Percentiles rank a stretch among this genome's conserved stretches.
Conservation (phyloP, 2,797 vertebrate genomes). For the Oryzias dopingdopingensis region DNA sequence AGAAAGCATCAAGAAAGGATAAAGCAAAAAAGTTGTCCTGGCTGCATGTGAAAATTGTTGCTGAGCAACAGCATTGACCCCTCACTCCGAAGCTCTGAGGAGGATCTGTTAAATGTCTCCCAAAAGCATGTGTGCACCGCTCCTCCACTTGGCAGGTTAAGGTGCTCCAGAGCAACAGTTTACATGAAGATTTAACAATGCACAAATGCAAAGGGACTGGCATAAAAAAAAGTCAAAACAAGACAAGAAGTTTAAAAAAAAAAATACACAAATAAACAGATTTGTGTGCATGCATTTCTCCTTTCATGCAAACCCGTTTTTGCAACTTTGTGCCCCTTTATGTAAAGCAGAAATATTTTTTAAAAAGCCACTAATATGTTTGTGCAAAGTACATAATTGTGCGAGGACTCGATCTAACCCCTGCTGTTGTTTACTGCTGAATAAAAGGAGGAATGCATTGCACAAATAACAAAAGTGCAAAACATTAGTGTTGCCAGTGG, state of each 20-base stretch:
- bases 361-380: slow-evolving; percentile 14
- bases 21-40: neutral
- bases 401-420: slow-evolving; percentile 25
- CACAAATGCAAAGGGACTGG: slow-evolving; percentile 14
- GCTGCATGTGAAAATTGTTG: slow-evolving; percentile 46
- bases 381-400: slow-evolving; percentile 33
- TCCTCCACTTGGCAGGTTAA: slow-evolving; percentile 8
- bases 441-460: slow-evolving; percentile 31
- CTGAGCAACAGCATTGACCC: slow-evolving; percentile 58
- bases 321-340: slow-evolving; percentile 17
- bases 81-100: neutral
- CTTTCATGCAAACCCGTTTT: slow-evolving; percentile 13
- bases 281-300: slow-evolving; percentile 22
- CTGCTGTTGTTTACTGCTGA: slow-evolving; percentile 47
- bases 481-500: slow-evolving; percentile 61
- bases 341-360: slow-evolving; percentile 8
- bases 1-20: neutral
- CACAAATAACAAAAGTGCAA: slow-evolving; percentile 55
- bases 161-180: neutral
- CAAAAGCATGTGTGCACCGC: neutral
- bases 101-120: slow-evolving; percentile 4
- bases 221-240: neutral
- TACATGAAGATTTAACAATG: slow-evolving; percentile 1
- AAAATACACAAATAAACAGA: neutral
- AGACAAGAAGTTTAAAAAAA: slow-evolving; percentile 1